A percentile compares a stretch with the other conserved stretches of the same genome.
These are phyloP conservation scores for Eunapius fragilis DNA, from an alignment of 37 sponge, comb jelly and placozoan species.

Conservation along the genomic window DNA sequence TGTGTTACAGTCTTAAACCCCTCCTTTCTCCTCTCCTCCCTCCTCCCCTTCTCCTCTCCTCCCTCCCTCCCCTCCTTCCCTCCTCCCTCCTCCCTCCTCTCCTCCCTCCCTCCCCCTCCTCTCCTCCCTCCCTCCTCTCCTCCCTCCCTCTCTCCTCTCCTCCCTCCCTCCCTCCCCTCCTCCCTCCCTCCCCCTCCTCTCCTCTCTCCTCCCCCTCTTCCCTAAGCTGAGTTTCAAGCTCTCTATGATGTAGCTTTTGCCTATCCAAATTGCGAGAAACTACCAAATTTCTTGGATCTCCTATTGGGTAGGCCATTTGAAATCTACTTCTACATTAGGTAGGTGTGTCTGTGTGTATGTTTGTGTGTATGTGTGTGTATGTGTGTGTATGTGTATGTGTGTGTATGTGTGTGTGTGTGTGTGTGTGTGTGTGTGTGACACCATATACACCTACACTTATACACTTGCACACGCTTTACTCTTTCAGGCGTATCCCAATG, in stretches of 20 bases:
- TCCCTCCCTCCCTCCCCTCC: background rate
- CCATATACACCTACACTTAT: background rate
- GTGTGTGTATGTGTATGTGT: slow-evolving; percentile 20
- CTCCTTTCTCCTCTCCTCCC: too few species aligned
- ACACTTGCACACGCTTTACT: too few species aligned
- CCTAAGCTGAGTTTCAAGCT: slow-evolving; percentile 35
- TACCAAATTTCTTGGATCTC: slow-evolving; percentile 34
- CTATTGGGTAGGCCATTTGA: slow-evolving; percentile 24
- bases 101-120: background rate
- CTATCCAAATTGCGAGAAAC: slow-evolving; percentile 18
- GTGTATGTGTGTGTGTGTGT: slow-evolving; percentile 23
- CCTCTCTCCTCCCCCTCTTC: slow-evolving; percentile 6
- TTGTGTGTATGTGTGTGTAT: slow-evolving; percentile 17
- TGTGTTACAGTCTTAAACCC: too few species aligned
- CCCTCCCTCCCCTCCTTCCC: background rate
- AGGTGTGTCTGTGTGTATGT: slow-evolving; percentile 15
- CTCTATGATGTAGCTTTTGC: slow-evolving; percentile 64
- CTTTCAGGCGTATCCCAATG: slow-evolving; percentile 70
- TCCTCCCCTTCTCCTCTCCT: too few species aligned
- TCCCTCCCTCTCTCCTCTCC: slow-evolving; percentile 7
- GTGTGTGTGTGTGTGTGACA: slow-evolving; percentile 17
- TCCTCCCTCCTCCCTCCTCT: slow-evolving; percentile 1
- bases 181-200: slow-evolving; percentile 6
- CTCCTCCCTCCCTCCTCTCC: slow-evolving; percentile 7
- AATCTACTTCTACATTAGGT: slow-evolving; percentile 57